Base-by-base conservation (phyloP, 2,888 invertebrate genomes). In the Agrotis clavis region DNA sequence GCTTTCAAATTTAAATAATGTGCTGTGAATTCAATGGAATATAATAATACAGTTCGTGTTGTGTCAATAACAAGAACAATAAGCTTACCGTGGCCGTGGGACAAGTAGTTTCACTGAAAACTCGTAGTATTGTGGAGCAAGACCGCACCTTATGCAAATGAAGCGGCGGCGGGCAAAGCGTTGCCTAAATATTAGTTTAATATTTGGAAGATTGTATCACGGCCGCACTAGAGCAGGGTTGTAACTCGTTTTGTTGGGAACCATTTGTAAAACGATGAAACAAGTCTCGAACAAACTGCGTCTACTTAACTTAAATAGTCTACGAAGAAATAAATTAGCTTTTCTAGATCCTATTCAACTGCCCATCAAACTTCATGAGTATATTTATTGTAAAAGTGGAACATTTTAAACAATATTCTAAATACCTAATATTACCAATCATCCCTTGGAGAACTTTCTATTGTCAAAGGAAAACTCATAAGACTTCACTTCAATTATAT, bases 121-220 rank as follows among this genome's bases (percentile, higher is more conserved):
- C 54, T 65, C 60, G 41, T 71, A 73, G 71, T 79, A 63, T 57
- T 69, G 74, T 85, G 79, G 83, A 86, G 85, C 77, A 91, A 88
- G 90, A 93, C 90, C 92, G 90, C 91, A 90, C 94, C 94, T 94
- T 94, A 96, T 96, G 95, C 92, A 95, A 95, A 96, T 96, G 94
- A 95, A 93, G 95, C 96, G 95, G 96, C 95, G 88, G 88, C 89
- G 88, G 91, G 93, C 95, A 96, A 96, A 96, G 96, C 95, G 94
- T 95, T 96, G 95, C 96, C 96, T 96, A 96, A 96, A 96, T 96
- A 96, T 96, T 95, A 96, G 96, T 96, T 96, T 96, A 95, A 95
- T 96, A 94, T 95, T 95, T 94, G 90, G 92, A 86, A 94, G 95
- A 96, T 96, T 91, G 91, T 94, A 95, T 95, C 96, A 90, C 84